Base-by-base conservation (phyloP, 2,797 vertebrate species). In the Zalophus californianus region DNA sequence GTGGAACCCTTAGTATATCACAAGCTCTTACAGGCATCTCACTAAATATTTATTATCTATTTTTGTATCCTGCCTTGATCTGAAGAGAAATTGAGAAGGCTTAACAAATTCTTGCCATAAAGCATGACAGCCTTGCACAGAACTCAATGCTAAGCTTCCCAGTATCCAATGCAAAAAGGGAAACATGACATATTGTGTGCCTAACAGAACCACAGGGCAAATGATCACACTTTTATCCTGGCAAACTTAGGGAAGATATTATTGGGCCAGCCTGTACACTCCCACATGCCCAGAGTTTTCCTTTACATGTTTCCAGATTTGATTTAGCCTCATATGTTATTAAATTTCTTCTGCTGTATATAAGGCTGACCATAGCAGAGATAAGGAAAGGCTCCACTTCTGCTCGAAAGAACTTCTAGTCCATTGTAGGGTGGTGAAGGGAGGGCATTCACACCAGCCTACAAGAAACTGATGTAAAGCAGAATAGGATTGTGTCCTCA, bases 161-260 rank as follows among this genome's bases (percentile, higher is more conserved):
- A 52, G 25, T 38, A 91, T 60, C 27, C 50, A 77, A 11, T 66
- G 32, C 83, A 29, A 89, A 92, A 93, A 86, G n/a, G 72, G 25
- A 93, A 88, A 86, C 35, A 29, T 62, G 48, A 15, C 48, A 83
- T 94, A 96, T 86, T 83, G 52, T 56, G n/a, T 85, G 50, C 41
- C 15, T 95, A 35, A 89, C 7, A 27, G 56, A 29, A 64, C 58
- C 77, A 66, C 58, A 77, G 35, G 73, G 52, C 87, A 89, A 82
- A 73, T 70, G 54, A 56, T 72, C 44, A 75, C 21, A 79, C 2
- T 68, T 79, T 83, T 70, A 54, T 56, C 54, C 48, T 68, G 14
- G 35, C 11, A 80, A 13, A 56, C 32, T 77, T 72, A n/a, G 23
- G 72, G 4, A 68, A 79, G n/a, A 13, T 78, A 83, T 16, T 48